Conservation (phyloP, 2,113 vertebrate species). For the Morone chrysops region DNA sequence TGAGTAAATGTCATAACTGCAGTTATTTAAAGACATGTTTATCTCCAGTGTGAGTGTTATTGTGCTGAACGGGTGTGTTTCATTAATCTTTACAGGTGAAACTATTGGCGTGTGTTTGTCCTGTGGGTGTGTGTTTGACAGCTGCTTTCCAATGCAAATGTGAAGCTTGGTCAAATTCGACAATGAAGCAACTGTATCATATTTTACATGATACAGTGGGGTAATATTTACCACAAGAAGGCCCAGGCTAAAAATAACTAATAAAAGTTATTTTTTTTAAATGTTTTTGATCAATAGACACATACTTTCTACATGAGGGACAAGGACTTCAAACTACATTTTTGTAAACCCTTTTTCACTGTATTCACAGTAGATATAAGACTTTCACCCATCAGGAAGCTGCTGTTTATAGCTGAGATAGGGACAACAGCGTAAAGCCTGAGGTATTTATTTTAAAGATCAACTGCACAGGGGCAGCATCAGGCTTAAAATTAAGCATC, state of each 20-base stretch:
- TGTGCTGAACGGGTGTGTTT: conserved; percentile 17
- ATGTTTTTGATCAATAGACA: neutral
- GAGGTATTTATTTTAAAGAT: neutral
- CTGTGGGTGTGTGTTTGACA: conserved; percentile 30
- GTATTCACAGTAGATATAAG: neutral
- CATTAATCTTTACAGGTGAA: conserved; percentile 22
- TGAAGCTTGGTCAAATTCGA: neutral
- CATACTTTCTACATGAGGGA: neutral
- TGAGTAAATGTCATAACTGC: neutral
- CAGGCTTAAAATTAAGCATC: neutral
- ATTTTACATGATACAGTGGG: neutral
- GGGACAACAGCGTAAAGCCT: neutral
- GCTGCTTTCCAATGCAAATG: neutral
- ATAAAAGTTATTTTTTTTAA: neutral
- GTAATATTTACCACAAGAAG: neutral
- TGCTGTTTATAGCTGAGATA: neutral
- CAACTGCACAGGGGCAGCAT: neutral
- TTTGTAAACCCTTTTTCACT: neutral
- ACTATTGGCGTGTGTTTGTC: conserved; percentile 29
- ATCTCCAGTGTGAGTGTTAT: neutral
- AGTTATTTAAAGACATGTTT: conserved; percentile 1
- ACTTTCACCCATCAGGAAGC: neutral
- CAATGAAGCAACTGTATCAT: neutral
- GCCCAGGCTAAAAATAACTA: neutral
- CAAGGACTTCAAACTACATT: neutral